phyloP scores from a whole-genome alignment of 2,888 invertebrate genomes.

The Apantesis nais region DNA sequence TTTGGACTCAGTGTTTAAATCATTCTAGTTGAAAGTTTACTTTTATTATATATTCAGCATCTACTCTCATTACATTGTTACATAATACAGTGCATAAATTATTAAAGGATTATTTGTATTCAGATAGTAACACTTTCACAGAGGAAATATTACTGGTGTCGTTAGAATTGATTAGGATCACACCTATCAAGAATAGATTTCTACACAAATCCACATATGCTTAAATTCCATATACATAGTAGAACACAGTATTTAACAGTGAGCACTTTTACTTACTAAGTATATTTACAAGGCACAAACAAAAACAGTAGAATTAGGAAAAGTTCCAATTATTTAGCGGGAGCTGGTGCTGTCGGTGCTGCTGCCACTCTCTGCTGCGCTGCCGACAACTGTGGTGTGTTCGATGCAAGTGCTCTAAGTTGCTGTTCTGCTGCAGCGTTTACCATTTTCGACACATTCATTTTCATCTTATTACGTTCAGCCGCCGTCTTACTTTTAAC shows the following conservation, averaged over 20 bases:
- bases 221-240: constrained; percentile 14
- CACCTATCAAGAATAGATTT: constrained; percentile 11
- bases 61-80: constrained; percentile 6
- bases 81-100: constrained; percentile 4
- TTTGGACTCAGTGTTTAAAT: constrained; percentile 8
- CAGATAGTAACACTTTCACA: constrained; percentile 1
- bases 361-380: constrained; percentile 76
- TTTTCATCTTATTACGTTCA: constrained; percentile 88
- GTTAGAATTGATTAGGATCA: background rate
- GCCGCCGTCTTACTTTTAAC: constrained; percentile 87
- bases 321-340: constrained; percentile 58
- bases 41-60: constrained; percentile 2
- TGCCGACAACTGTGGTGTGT: constrained; percentile 80
- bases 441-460: constrained; percentile 88
- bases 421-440: constrained; percentile 89
- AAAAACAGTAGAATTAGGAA: background rate
- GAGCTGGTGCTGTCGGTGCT: constrained; percentile 75
- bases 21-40: background rate
- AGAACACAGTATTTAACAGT: constrained; percentile 14
- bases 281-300: constrained; percentile 29
- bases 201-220: constrained; percentile 6
- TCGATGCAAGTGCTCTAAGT: constrained; percentile 85
- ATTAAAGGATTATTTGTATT: background rate
- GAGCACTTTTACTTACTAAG: constrained; percentile 8
- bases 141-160: background rate